A percentile compares a stretch with the other conserved stretches of the same genome.
phyloP scores from a whole-genome alignment of 2,797 vertebrate species.

The Emydoidea blandingii region DNA sequence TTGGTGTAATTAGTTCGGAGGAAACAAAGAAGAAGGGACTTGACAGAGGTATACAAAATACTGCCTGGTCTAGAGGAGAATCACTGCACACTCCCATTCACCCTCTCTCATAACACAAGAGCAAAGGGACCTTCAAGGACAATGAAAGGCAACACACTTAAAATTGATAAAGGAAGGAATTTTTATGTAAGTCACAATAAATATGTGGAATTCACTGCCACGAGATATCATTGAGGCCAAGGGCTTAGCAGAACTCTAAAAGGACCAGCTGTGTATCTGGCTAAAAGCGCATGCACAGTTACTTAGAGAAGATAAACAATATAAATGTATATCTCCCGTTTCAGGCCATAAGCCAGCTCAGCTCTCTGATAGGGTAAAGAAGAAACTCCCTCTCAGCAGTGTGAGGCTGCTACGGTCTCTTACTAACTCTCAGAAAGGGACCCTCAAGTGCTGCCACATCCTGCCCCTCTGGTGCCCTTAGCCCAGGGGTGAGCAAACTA shows the following conservation, averaged over 20 bases:
- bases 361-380: neutral
- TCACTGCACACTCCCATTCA: neutral
- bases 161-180: neutral
- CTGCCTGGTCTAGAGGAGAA: neutral
- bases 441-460: neutral
- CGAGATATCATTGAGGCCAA: neutral
- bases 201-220: neutral
- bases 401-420: neutral
- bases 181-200: neutral
- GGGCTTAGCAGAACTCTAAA: neutral
- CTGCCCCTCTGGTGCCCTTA: neutral
- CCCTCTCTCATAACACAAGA: neutral
- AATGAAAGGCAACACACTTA: neutral
- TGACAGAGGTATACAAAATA: neutral
- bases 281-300: neutral
- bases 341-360: neutral
- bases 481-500: no score
- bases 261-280: neutral
- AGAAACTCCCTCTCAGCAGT: neutral
- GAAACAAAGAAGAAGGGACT: neutral
- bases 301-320: neutral
- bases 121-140: neutral
- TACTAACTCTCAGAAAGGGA: neutral
- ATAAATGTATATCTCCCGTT: neutral
- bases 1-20: neutral